These are phyloP conservation scores for Physeter macrocephalus DNA, from an alignment of 2,113 vertebrate species.

Conservation along the genomic window DNA sequence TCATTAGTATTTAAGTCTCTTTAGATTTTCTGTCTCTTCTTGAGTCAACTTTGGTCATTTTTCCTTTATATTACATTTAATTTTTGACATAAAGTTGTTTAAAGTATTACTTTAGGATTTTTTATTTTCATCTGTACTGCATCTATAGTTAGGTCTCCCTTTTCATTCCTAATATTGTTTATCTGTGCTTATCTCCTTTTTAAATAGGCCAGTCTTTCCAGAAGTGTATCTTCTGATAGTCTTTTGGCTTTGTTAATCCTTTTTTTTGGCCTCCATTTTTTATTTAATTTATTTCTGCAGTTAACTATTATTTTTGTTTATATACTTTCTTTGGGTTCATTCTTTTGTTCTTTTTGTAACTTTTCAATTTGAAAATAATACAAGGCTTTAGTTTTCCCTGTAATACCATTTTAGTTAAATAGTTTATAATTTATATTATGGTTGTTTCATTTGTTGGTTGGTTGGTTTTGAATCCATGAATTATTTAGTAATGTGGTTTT, in stretches of 20 bases:
- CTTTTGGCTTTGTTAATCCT: neutral
- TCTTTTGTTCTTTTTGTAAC: neutral
- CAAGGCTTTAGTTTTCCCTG: neutral
- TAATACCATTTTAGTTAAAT: neutral
- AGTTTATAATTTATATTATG: neutral
- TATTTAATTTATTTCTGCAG: neutral
- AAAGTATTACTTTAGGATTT: neutral
- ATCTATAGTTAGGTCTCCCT: neutral
- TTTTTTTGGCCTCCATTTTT: neutral
- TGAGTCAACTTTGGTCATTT: neutral
- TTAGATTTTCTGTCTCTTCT: neutral
- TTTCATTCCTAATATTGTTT: neutral
- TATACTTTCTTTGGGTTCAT: neutral
- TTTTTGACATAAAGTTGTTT: neutral
- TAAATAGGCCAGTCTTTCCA: neutral
- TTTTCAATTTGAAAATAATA: neutral
- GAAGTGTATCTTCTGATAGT: neutral
- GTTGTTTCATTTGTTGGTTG: neutral
- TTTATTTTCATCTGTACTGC: neutral
- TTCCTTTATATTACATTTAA: neutral
- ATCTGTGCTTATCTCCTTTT: neutral
- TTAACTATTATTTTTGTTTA: neutral
- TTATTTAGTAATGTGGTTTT: constrained; percentile 26
- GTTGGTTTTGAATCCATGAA: neutral
- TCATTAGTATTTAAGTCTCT: neutral